Percentiles rank a stretch among this genome's conserved stretches.
These are phyloP conservation scores for Uropsilus gracilis DNA, from an alignment of 2,113 vertebrate genomes.

Conservation along the genomic window DNA sequence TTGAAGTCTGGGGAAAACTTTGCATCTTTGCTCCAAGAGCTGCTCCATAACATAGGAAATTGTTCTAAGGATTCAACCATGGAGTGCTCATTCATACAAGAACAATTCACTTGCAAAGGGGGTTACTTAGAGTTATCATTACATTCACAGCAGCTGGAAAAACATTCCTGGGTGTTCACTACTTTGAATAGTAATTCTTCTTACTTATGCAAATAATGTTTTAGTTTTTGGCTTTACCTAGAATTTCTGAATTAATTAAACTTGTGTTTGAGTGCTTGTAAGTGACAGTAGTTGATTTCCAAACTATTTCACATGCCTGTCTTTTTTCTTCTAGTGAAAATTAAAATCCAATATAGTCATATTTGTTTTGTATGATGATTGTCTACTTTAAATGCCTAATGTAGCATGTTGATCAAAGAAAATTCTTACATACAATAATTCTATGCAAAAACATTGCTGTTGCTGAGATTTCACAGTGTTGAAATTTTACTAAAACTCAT, in stretches of 20 bases:
- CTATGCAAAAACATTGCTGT: not conserved
- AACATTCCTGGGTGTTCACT: not conserved
- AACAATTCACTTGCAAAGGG: not conserved
- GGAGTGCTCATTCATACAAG: not conserved
- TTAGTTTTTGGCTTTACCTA: not conserved
- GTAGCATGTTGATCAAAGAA: not conserved
- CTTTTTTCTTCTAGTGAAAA: not conserved
- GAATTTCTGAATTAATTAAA: conserved; percentile 14
- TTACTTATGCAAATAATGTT: not conserved
- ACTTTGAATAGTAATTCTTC: not conserved
- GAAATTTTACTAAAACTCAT: not conserved
- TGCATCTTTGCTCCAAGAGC: not conserved
- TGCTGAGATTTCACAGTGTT: not conserved
- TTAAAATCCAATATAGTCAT: not conserved
- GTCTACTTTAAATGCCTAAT: not conserved
- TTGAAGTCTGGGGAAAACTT: too few relatives aligned
- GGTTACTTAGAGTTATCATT: not conserved
- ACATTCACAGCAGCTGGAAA: not conserved
- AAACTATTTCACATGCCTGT: not conserved
- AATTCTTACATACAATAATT: not conserved
- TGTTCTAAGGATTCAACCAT: not conserved
- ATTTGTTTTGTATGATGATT: not conserved
- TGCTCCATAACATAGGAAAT: not conserved
- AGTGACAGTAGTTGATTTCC: not conserved
- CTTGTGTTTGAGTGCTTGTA: not conserved